These are phyloP conservation scores for Junonia oenone DNA, from an alignment of 2,888 invertebrate species.

Conservation along the genomic window DNA sequence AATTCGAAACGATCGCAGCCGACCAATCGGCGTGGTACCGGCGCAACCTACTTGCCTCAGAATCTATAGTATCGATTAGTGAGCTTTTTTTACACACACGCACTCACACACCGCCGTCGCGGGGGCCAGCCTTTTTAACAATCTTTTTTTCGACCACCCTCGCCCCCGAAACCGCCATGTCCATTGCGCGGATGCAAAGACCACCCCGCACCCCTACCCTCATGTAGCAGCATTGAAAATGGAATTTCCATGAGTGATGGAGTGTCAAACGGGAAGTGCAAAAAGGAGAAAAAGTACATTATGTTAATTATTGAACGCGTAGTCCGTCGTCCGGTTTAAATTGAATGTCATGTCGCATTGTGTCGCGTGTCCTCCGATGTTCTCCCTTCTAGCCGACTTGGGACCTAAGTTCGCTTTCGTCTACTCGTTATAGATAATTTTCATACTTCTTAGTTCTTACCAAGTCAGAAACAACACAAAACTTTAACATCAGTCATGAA, in stretches of 20 bases:
- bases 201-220: conserved; percentile 67
- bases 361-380: conserved; percentile 15
- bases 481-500: neutral
- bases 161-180: conserved; percentile 73
- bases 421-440: conserved; percentile 14
- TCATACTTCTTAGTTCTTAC: neutral
- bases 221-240: conserved; percentile 77
- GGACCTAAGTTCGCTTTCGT: conserved; percentile 8
- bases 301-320: conserved; percentile 78
- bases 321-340: conserved; percentile 68
- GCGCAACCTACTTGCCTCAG: conserved; percentile 75
- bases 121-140: conserved; percentile 78
- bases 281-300: conserved; percentile 78
- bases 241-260: conserved; percentile 81
- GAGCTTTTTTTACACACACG: conserved; percentile 74
- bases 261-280: conserved; percentile 78
- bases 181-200: conserved; percentile 78
- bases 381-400: conserved; percentile 9
- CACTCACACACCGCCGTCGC: conserved; percentile 71
- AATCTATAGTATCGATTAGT: conserved; percentile 80
- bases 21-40: conserved; percentile 59
- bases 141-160: conserved; percentile 77
- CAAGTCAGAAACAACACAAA: neutral
- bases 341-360: conserved; percentile 70
- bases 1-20: conserved; percentile 41